These are phyloP conservation scores for Notospermus geniculatus DNA, from an alignment of 1,140 invertebrate genomes.

Conservation along the genomic window DNA sequence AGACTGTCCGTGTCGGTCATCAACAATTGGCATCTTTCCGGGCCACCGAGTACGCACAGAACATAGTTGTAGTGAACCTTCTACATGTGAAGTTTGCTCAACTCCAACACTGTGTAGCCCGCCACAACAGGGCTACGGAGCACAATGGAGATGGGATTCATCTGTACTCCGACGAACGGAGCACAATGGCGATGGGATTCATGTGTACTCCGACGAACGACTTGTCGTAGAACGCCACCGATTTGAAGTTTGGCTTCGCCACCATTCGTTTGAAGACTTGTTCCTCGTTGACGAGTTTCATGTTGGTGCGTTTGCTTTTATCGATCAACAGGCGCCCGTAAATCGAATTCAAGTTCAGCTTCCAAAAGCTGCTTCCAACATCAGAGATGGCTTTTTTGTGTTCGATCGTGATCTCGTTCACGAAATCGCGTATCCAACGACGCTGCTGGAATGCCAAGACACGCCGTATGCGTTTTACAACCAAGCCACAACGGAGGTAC, in stretches of 20 bases:
- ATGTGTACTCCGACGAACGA: no score
- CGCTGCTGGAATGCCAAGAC: background rate
- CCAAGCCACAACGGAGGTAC: background rate
- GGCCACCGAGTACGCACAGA: background rate
- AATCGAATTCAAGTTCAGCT: background rate
- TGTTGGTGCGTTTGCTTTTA: background rate
- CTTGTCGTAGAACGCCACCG: background rate
- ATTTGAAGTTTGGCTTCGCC: background rate
- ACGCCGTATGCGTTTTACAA: background rate
- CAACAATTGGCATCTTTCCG: background rate
- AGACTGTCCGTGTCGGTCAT: background rate
- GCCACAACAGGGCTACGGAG: background rate
- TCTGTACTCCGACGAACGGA: background rate
- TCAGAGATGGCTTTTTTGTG: background rate
- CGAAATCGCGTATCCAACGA: background rate
- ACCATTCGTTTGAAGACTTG: background rate
- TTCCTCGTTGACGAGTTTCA: background rate
- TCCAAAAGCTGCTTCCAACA: background rate
- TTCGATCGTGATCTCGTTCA: background rate
- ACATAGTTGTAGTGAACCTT: conserved; percentile 4
- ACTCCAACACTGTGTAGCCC: background rate
- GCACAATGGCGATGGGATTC: no score
- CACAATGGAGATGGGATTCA: background rate
- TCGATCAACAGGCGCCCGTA: background rate
- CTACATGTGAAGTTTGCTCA: conserved; percentile 2